Conservation (phyloP, 2,113 vertebrate genomes). For the Gambusia affinis region DNA sequence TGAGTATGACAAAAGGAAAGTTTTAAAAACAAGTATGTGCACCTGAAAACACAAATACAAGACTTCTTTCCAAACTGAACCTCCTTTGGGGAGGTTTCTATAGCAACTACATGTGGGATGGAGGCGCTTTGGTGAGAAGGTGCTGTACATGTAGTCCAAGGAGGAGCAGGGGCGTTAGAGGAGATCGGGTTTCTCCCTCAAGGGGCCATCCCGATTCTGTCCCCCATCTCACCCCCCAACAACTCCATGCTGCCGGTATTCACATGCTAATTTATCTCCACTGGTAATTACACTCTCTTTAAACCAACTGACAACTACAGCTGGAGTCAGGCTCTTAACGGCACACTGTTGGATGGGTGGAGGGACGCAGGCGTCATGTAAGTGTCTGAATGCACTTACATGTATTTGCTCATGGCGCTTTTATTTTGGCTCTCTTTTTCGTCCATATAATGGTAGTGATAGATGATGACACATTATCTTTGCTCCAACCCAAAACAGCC, state of each 20-base stretch:
- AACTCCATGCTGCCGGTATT: conserved; percentile 83
- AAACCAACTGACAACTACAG: conserved; percentile 94
- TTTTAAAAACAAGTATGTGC: conserved; percentile 6
- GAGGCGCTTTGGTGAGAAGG: conserved; percentile 82
- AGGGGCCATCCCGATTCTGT: conserved; percentile 65
- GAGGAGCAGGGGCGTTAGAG: conserved; percentile 83
- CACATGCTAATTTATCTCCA: conserved; percentile 96
- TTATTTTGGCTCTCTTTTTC: conserved; percentile 50
- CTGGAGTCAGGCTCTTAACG: conserved; percentile 89
- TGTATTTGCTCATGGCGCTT: conserved; percentile 51
- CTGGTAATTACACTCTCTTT: conserved; percentile 93
- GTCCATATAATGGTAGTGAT: conserved; percentile 60
- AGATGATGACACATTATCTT: conserved; percentile 69
- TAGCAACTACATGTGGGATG: conserved; percentile 86
- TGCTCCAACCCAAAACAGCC: conserved; percentile 52
- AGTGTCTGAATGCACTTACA: conserved; percentile 34
- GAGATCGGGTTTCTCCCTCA: conserved; percentile 87
- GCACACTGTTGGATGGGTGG: conserved; percentile 66
- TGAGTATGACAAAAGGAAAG: not conserved
- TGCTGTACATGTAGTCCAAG: conserved; percentile 78
- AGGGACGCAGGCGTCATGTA: conserved; percentile 21
- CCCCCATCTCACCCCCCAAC: conserved; percentile 72
- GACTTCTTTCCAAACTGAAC: conserved; percentile 64
- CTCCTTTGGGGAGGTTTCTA: conserved; percentile 86
- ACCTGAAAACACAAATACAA: conserved; percentile 41